phyloP scores from a whole-genome alignment of 2,113 vertebrate genomes.

The Pica pica region DNA sequence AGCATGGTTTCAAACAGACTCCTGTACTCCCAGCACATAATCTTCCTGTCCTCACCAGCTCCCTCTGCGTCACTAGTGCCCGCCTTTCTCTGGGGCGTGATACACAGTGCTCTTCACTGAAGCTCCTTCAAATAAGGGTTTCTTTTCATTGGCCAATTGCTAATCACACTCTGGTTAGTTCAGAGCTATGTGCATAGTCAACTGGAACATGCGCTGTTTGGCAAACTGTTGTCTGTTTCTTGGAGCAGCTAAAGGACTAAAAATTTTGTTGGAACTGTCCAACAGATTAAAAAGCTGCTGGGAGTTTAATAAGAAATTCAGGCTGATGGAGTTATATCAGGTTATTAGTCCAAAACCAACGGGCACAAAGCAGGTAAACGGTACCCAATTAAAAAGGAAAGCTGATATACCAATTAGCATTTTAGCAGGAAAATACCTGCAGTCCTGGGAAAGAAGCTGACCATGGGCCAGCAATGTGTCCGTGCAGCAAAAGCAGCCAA shows the following conservation, averaged over 20 bases:
- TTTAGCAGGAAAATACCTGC: background rate
- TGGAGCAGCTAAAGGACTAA: background rate
- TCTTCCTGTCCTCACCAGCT: background rate
- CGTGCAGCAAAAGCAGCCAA: background rate
- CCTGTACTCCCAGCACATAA: background rate
- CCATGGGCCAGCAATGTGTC: background rate
- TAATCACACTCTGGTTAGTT: background rate
- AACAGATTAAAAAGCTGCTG: background rate
- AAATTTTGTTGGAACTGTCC: background rate
- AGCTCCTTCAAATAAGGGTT: background rate
- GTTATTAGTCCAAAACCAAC: background rate
- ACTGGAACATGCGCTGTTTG: background rate
- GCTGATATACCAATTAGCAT: background rate
- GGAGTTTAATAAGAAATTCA: background rate
- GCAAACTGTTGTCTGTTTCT: background rate
- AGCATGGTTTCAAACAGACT: background rate
- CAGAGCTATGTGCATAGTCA: background rate
- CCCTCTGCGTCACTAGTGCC: rapidly evolving
- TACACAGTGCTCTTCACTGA: background rate
- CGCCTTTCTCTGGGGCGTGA: rapidly evolving
- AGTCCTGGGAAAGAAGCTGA: background rate
- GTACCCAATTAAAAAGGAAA: background rate
- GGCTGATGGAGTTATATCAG: background rate
- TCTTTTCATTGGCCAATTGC: background rate
- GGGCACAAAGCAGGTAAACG: background rate